These are phyloP conservation scores for Agrotis clavis DNA, from an alignment of 2,888 invertebrate species.

Conservation along the genomic window DNA sequence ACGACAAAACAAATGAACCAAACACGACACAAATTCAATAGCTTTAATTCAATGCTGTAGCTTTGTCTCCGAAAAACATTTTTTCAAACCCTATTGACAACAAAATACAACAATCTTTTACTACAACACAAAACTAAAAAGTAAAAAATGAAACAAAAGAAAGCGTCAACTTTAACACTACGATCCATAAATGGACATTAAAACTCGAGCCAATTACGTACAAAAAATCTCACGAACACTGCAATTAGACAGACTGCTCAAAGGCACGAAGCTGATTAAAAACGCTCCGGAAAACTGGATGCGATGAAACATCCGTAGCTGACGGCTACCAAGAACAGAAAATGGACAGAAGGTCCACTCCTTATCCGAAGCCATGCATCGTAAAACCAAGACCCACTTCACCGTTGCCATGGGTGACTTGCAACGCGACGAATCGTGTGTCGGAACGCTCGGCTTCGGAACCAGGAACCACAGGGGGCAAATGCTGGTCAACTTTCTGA, in stretches of 20 bases:
- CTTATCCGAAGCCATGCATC: no score
- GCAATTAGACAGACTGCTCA: conserved; percentile 40
- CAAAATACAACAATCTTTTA: not conserved
- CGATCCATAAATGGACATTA: conserved; percentile 28
- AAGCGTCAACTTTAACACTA: conserved; percentile 22
- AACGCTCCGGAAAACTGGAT: conserved; percentile 28
- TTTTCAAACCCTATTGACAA: not conserved
- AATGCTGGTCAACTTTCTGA: no score
- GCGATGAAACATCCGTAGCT: conserved; percentile 35
- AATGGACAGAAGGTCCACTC: conserved; percentile 4
- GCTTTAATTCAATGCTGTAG: no score
- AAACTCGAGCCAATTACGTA: conserved; percentile 39
- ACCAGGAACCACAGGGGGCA: no score
- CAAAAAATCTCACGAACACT: conserved; percentile 31
- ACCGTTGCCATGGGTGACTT: no score
- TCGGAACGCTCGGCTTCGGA: no score
- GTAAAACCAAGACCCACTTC: no score
- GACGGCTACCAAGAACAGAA: conserved; percentile 5
- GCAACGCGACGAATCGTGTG: no score
- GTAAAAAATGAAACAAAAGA: not conserved
- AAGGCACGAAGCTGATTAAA: conserved; percentile 55
- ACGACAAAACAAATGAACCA: no score
- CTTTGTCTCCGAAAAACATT: not conserved
- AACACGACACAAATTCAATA: no score
- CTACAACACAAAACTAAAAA: conserved; percentile 14